Evolutionary conservation across 2,888 invertebrate genomes (phyloP).

Genomic region (Dyspetes luteomarginatus): DNA sequence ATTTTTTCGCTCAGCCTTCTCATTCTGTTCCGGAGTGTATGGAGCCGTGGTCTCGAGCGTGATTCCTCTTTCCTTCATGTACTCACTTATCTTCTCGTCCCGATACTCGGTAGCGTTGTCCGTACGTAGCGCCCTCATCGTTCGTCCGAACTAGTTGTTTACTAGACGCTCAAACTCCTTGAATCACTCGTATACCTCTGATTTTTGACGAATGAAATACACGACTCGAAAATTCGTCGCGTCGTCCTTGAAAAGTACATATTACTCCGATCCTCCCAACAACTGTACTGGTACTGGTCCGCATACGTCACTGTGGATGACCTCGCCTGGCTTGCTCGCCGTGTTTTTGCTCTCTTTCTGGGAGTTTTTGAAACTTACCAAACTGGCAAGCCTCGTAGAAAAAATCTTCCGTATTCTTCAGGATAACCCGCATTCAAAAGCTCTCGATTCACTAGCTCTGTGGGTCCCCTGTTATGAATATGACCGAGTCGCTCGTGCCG

Average conservation of each 20-base stretch:
- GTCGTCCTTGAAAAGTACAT: constrained; percentile 62
- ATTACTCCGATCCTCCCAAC: no score
- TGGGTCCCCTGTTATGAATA: constrained; percentile 63
- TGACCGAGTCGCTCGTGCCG: constrained; percentile 72
- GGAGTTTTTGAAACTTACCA: constrained; percentile 34
- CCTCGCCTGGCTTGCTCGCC: constrained; percentile 36
- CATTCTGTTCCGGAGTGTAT: constrained; percentile 64
- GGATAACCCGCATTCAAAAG: constrained; percentile 49
- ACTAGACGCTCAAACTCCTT: constrained; percentile 35
- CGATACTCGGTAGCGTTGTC: constrained; percentile 55
- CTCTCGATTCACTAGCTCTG: constrained; percentile 58
- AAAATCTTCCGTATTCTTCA: constrained; percentile 55
- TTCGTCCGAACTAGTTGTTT: constrained; percentile 15
- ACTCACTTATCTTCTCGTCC: constrained; percentile 27
- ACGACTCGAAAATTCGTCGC: constrained; percentile 41
- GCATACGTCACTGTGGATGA: constrained; percentile 59
- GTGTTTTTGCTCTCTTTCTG: background rate
- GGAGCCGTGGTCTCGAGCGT: constrained; percentile 57
- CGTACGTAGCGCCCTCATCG: constrained; percentile 27
- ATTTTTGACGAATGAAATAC: constrained; percentile 33
- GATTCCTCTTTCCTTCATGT: background rate
- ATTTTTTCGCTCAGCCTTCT: constrained; percentile 53
- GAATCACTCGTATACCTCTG: constrained; percentile 40
- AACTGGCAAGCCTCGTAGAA: constrained; percentile 34
- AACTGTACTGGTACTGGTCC: no score